A percentile compares a stretch with the other conserved stretches of the same genome.
Conservation (phyloP, 1,140 invertebrate species). For the Lasaia peninsularis region DNA sequence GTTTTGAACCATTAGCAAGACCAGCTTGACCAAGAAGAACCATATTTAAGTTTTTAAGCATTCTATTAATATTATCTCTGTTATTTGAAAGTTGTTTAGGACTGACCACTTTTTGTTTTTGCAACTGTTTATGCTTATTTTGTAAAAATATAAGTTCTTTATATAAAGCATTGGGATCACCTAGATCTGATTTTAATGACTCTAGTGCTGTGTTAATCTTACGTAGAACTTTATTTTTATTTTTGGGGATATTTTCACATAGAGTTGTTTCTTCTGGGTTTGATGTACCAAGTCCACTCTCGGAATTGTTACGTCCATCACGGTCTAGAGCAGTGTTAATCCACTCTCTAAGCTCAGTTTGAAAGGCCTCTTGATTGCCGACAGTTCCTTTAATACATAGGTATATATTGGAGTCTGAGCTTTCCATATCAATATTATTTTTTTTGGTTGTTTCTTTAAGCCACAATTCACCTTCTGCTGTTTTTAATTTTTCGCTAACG, state of each 20-base stretch:
- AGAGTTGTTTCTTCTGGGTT: conserved; percentile 37
- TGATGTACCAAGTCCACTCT: conserved; percentile 35
- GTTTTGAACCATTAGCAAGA: conserved; percentile 66
- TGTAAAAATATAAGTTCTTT: conserved; percentile 55
- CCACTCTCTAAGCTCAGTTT: conserved; percentile 60
- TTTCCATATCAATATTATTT: conserved; percentile 63
- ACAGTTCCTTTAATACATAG: conserved; percentile 71
- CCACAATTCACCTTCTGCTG: conserved; percentile 63
- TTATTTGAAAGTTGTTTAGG: conserved; percentile 69
- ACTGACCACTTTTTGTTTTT: conserved; percentile 62
- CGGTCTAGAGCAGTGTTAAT: conserved; percentile 33
- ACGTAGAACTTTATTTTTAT: conserved; percentile 45
- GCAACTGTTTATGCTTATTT: conserved; percentile 63
- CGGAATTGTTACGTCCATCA: conserved; percentile 25
- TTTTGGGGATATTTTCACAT: conserved; percentile 52
- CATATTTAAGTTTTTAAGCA: conserved; percentile 74
- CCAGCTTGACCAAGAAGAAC: conserved; percentile 77
- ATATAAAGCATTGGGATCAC: conserved; percentile 55
- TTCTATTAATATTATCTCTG: conserved; percentile 53
- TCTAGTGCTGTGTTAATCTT: conserved; percentile 52
- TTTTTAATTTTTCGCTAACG: conserved; percentile 64
- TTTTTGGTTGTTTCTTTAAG: conserved; percentile 48
- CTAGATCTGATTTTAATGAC: conserved; percentile 51
- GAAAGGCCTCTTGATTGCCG: conserved; percentile 72
- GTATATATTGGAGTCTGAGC: conserved; percentile 50